phyloP scores from a whole-genome alignment of 2,113 vertebrate genomes.

The Tetrax tetrax region DNA sequence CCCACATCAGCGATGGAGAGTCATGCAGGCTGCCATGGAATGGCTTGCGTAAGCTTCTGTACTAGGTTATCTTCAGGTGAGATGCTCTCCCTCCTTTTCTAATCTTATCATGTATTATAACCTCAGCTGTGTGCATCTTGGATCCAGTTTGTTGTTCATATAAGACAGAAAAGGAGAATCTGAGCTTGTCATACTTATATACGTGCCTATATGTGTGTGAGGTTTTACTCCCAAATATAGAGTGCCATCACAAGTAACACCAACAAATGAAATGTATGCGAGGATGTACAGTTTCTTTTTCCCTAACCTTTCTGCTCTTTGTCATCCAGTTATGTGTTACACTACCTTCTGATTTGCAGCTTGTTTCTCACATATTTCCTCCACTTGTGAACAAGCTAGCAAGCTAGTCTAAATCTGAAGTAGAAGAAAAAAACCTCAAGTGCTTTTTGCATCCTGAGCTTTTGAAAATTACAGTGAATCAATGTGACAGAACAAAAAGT shows the following conservation, averaged over 20 bases:
- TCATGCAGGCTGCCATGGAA: neutral
- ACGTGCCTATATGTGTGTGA: neutral
- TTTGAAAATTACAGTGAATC: neutral
- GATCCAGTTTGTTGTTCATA: neutral
- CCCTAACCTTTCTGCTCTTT: neutral
- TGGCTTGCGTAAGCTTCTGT: neutral
- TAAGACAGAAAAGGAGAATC: neutral
- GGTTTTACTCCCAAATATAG: neutral
- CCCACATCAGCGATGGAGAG: neutral
- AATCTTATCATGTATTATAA: neutral
- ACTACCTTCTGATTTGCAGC: neutral
- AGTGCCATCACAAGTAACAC: neutral
- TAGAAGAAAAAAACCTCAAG: neutral
- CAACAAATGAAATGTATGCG: neutral
- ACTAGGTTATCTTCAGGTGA: neutral
- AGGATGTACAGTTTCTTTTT: neutral
- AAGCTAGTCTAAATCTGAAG: neutral
- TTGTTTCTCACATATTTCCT: neutral
- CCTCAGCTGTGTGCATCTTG: neutral
- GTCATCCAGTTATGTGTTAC: neutral
- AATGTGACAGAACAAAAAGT: neutral
- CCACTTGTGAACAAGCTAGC: neutral
- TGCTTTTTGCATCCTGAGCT: neutral
- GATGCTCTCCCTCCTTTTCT: neutral
- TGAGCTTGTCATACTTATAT: neutral